Evolutionary conservation across 2,113 vertebrate genomes (phyloP).

Genomic region (Ailuropoda melanoleuca): DNA sequence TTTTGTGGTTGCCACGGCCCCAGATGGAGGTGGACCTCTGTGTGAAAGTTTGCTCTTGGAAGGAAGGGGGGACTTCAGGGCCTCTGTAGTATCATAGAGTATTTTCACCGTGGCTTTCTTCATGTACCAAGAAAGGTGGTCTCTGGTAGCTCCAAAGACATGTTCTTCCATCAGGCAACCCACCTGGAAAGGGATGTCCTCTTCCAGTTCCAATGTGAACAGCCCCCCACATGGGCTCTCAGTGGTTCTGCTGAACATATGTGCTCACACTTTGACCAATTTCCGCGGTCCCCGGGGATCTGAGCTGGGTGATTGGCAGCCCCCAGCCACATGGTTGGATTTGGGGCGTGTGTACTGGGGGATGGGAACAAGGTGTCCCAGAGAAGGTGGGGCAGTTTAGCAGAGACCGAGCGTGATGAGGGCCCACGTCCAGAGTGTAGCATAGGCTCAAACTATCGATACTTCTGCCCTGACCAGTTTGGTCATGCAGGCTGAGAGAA

Average conservation of each 20-base stretch:
- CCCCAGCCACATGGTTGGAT: accelerated
- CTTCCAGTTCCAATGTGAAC: background rate
- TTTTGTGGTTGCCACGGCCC: background rate
- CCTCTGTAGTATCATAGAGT: background rate
- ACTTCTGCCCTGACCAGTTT: accelerated
- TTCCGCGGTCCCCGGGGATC: background rate
- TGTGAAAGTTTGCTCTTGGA: background rate
- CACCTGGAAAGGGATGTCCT: background rate
- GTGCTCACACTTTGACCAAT: accelerated
- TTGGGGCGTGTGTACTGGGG: background rate
- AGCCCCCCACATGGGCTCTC: background rate
- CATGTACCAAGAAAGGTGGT: background rate
- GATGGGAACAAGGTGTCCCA: background rate
- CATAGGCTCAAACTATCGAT: accelerated
- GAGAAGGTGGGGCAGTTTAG: background rate
- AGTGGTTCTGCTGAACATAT: background rate
- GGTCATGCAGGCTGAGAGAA: accelerated
- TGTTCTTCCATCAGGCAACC: background rate
- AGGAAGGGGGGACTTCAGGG: background rate
- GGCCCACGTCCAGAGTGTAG: background rate
- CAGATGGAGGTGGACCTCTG: background rate
- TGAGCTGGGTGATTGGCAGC: background rate
- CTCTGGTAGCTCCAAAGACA: background rate
- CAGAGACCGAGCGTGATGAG: background rate
- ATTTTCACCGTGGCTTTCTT: background rate